Percentiles rank a stretch among this genome's conserved stretches.
Evolutionary conservation across 2,113 vertebrate species (phyloP).

Genomic region (Suricata suricatta): DNA sequence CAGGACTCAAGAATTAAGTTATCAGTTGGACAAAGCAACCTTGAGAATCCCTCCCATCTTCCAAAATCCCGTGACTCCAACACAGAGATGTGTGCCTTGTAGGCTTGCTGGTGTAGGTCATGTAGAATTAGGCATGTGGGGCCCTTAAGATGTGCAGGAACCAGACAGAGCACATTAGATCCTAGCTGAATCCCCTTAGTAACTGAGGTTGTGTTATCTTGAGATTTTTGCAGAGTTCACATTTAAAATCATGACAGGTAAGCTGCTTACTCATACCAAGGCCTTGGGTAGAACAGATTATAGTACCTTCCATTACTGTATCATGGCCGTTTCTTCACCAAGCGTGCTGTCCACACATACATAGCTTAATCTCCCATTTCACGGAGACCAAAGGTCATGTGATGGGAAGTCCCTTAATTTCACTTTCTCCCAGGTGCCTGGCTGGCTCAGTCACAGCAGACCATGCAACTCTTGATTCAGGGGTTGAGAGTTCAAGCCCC

Average conservation of each 20-base stretch:
- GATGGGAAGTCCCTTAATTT: not conserved
- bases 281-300: not conserved
- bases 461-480: not conserved
- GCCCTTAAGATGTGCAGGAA: not conserved
- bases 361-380: not conserved
- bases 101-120: not conserved
- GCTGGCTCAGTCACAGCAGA: not conserved
- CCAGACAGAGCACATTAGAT: not conserved
- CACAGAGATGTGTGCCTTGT: not conserved
- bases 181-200: not conserved
- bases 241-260: not conserved
- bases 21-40: not conserved
- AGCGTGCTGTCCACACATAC: not conserved
- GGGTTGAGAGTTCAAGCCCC: not conserved
- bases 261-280: not conserved
- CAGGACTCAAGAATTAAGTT: not conserved
- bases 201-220: not conserved
- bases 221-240: not conserved
- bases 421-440: not conserved
- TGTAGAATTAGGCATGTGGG: not conserved
- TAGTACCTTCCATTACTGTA: not conserved
- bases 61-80: not conserved
- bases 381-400: not conserved
- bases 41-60: not conserved
- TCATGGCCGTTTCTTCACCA: not conserved